Evolutionary conservation across 2,113 vertebrate genomes (phyloP), one percentile per base, ranked within the genome.

Genomic region (Climacteris rufus): DNA sequence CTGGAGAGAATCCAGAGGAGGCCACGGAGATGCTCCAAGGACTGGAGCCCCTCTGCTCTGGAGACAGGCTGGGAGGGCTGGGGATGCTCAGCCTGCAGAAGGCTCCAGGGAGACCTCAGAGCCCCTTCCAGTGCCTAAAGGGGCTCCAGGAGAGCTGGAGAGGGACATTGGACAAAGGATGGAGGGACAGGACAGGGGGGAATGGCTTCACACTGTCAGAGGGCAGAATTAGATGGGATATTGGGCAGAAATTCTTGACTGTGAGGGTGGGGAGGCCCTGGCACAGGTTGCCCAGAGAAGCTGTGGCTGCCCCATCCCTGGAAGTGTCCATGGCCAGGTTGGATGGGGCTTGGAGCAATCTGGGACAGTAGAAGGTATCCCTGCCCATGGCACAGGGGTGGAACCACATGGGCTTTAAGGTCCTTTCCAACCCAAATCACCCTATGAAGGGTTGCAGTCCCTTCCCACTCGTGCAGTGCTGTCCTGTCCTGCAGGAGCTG

Each of bases 231-330:
- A 0, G 28, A 10, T 25, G 45, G 33, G 33, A 82, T 1, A 21
- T 22, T 75, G 23, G 7, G n/a, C 45, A 66, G 33, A 1, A 66
- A 66, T 65, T 44, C 0, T 1, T 44, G 0, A 0, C 18, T 50
- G 3, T 1, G 45, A 68, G 20, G 11, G 9, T 40, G 13, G 6
- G 0, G 2, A 74, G 15, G 37, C 15, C 5, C 52, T 59, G 33
- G 59, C 8, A n/a, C 13, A 60, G 60, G 10, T 5, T 39, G 7
- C 18, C 22, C 23, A 59, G 45, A 68, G 53, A 0, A 60, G 28
- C 13, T 68, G 28, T 53, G 60, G 9, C n/a, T 68, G 45, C 1
- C 19, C 28, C 39, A 68, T 68, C 53, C 5, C n/a, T 53, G 39
- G 11, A 0, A 60, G 28, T n/a, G n/a, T 7, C 0, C 60, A 1